These are phyloP conservation scores for Sminthurinus aureus DNA, from an alignment of 2,888 invertebrate species.

Conservation along the genomic window DNA sequence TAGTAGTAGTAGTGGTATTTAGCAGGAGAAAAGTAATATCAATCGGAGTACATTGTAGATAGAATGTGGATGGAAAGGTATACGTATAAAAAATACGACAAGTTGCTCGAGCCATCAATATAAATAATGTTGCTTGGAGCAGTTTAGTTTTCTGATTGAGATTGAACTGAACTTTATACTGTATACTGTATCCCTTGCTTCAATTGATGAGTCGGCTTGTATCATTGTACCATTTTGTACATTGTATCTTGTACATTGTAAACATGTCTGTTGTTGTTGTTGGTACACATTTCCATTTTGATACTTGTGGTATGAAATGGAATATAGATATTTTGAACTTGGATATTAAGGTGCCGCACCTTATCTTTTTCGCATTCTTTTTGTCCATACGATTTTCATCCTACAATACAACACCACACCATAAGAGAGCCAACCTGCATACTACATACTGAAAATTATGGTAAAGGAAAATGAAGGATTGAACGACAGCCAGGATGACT, in stretches of 20 bases:
- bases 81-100: not conserved
- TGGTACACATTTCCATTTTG: not conserved
- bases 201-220: conserved; percentile 6
- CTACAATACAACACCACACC: not conserved
- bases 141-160: conserved; percentile 22
- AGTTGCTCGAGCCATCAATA: conserved; percentile 24
- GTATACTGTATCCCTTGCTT: not conserved
- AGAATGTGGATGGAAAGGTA: not conserved
- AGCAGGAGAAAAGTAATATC: no score
- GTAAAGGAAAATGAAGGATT: not conserved
- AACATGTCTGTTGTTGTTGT: no score
- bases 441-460: no score
- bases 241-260: not conserved
- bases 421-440: not conserved
- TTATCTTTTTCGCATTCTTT: no score
- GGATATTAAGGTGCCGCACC: no score
- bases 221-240: conserved; percentile 19
- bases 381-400: not conserved
- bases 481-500: not conserved
- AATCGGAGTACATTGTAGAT: no score
- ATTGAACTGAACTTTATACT: conserved; percentile 5
- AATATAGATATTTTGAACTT: no score
- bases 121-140: conserved; percentile 6
- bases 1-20: no score
- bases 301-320: no score